Conservation (phyloP, 2,113 vertebrate genomes). For the Hyperopisus bebe region DNA sequence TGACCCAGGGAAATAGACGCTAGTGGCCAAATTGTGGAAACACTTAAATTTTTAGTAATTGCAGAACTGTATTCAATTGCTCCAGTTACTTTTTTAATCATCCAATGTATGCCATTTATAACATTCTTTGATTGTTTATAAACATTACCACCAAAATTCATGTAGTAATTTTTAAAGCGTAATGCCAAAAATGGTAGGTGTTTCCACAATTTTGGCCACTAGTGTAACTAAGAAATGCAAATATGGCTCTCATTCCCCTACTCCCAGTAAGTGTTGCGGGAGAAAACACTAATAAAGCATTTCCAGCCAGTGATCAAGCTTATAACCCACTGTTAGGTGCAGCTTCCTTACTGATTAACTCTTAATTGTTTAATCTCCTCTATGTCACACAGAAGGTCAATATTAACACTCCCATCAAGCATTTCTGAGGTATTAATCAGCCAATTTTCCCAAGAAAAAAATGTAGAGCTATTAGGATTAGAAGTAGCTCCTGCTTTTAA, state of each 20-base stretch:
- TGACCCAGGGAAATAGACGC: background rate
- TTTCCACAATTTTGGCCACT: background rate
- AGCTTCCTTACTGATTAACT: constrained; percentile 10
- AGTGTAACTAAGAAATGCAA: background rate
- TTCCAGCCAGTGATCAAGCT: background rate
- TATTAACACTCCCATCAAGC: background rate
- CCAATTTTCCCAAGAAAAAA: background rate
- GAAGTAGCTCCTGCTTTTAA: background rate
- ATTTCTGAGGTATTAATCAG: background rate
- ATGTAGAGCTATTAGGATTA: background rate
- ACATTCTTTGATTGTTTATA: no score
- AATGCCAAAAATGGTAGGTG: background rate
- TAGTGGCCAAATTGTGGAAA: background rate
- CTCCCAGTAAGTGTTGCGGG: background rate
- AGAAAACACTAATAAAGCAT: background rate
- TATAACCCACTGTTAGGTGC: background rate
- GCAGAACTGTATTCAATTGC: background rate
- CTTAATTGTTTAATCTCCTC: background rate
- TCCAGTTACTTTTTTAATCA: background rate
- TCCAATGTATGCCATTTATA: no score
- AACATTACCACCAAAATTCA: no score
- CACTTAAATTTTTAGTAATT: background rate
- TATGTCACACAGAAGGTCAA: background rate
- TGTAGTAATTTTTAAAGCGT: no score
- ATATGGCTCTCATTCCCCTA: background rate